Conservation (phyloP, 2,113 vertebrate genomes). For the Delphinus delphis region DNA sequence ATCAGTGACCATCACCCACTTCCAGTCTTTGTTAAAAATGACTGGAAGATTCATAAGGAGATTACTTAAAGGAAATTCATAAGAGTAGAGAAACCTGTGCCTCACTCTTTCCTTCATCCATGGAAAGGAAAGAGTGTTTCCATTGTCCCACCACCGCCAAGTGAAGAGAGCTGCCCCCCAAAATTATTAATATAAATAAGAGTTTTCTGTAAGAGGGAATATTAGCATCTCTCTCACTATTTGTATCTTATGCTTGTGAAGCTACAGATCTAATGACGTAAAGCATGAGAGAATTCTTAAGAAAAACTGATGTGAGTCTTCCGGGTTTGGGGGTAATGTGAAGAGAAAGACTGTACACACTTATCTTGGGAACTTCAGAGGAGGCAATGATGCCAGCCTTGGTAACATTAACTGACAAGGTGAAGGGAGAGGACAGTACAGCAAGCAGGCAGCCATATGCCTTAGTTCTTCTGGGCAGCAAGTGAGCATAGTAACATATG, state of each 20-base stretch:
- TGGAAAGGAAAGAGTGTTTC: background rate
- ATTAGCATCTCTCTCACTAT: background rate
- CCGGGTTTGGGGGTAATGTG: background rate
- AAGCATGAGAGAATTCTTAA: background rate
- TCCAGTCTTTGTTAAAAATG: background rate
- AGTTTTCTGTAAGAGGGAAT: background rate
- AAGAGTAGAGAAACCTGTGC: background rate
- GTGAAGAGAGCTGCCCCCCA: background rate
- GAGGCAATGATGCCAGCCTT: background rate
- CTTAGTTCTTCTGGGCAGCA: background rate
- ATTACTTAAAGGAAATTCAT: background rate
- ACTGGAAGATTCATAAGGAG: background rate
- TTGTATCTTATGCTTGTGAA: background rate
- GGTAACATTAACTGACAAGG: background rate
- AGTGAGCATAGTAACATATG: background rate
- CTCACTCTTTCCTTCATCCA: background rate
- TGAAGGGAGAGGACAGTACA: background rate
- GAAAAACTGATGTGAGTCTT: background rate
- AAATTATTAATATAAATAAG: background rate
- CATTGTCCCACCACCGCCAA: background rate
- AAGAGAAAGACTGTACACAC: background rate
- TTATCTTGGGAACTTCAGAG: background rate
- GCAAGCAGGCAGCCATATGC: background rate
- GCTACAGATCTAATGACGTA: background rate
- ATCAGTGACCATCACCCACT: background rate